phyloP scores from a whole-genome alignment of 2,888 invertebrate species.

The Lithophane leautieri region DNA sequence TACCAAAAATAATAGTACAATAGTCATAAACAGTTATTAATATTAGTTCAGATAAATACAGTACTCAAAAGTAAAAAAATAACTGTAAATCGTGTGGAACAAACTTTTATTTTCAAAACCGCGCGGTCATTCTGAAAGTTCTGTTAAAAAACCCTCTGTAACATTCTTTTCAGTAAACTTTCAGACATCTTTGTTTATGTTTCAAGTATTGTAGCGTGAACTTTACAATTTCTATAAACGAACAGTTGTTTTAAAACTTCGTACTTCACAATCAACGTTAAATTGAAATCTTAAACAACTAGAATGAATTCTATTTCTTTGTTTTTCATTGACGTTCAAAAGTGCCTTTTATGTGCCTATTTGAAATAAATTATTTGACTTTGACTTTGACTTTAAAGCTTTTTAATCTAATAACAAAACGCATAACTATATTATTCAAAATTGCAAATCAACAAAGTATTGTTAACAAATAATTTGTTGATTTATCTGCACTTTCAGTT shows the following conservation, averaged over 20 bases:
- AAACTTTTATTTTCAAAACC: neutral
- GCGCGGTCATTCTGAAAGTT: neutral
- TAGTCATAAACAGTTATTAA: neutral
- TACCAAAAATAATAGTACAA: no score
- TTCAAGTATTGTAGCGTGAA: neutral
- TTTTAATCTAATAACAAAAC: neutral
- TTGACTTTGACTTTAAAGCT: no score
- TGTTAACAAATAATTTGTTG: neutral
- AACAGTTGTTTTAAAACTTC: neutral
- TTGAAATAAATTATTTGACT: no score
- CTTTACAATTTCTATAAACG: neutral
- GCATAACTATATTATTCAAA: neutral
- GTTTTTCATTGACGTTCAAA: no score
- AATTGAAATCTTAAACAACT: no score
- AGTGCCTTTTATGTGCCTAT: no score
- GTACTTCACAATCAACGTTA: neutral
- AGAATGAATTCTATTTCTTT: no score
- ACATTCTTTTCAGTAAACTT: neutral
- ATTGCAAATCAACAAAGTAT: neutral
- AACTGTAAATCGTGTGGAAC: neutral
- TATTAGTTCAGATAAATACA: neutral
- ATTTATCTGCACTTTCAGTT: neutral
- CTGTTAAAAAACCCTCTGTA: neutral
- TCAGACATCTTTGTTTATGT: neutral
- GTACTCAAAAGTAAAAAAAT: neutral